Evolutionary conservation across 2,113 vertebrate species (phyloP), one percentile per base, ranked within the genome.

Genomic region (Pleuronectes platessa): DNA sequence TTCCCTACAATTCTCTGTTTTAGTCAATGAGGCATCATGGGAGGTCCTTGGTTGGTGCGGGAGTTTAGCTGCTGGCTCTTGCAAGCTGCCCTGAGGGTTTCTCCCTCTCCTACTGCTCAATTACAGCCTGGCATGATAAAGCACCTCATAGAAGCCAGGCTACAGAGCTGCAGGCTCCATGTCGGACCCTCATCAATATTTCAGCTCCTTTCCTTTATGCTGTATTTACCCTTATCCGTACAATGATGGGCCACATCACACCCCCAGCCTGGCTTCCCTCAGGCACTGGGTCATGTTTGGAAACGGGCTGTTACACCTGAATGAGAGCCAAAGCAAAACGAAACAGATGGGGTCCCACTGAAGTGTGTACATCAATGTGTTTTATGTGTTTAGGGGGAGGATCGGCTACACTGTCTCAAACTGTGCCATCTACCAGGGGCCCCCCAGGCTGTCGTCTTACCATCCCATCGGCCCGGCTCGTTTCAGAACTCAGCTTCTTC

Each of bases 101-200:
- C 49, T 66, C 64, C 45, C 58, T 72, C 58, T 71, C 69, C 58
- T 72, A 60, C 80, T 71, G 72, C 82, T 87, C 89, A 89, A 88
- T 91, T 92, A 90, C 78, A 82, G 64, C 75, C 53, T 2, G 66
- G 69, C 67, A 84, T 88, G 90, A 90, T 89, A 78, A 88, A 89
- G 83, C 72, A 75, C 68, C 63, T 75, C 20, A 55, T 59, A 75
- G 74, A 72, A 78, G 54, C 82, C 35, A 4, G 42, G 78, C 76
- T 73, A 60, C 61, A 68, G 72, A 82, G 73, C 84, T 81, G 49
- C 49, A 64, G 82, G 90, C 74, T 61, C 81, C 66, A 23, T 79
- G 79, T 79, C 3, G 23, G 73, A 76, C 76, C 77, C 85, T 90
- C 83, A 90, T 92, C 85, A 91, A 92, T 91, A 88, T 89, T 93